Evolutionary conservation across 2,113 vertebrate genomes (phyloP).

Genomic region (Theristicus caerulescens): DNA sequence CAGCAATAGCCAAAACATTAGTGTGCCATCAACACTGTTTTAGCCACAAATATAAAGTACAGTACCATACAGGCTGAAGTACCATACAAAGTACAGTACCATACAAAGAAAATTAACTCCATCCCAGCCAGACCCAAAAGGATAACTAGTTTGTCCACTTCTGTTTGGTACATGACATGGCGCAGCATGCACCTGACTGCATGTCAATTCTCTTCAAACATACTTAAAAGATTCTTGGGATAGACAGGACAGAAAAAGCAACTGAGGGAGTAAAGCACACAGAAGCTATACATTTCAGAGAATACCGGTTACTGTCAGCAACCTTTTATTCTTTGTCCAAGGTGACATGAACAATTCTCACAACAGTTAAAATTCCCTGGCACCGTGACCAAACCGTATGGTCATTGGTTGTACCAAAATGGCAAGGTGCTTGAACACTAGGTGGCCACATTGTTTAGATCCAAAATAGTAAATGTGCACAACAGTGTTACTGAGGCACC

Average conservation of each 20-base stretch:
- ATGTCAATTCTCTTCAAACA: not conserved
- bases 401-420: not conserved
- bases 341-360: not conserved
- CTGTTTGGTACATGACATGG: not conserved
- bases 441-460: not conserved
- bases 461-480: not conserved
- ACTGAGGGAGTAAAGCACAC: not conserved
- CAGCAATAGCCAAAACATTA: not conserved
- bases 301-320: not conserved
- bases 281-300: not conserved
- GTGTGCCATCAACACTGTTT: not conserved
- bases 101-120: not conserved
- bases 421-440: conserved; percentile 4
- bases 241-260: not conserved
- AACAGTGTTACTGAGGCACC: not conserved
- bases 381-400: not conserved
- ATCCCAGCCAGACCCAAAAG: not conserved
- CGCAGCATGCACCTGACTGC: not conserved
- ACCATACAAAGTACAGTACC: not conserved
- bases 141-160: not conserved
- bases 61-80: not conserved
- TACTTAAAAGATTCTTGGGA: not conserved
- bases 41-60: not conserved
- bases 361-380: not conserved
- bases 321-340: not conserved